Evolutionary conservation across 1,140 invertebrate genomes (phyloP).

Genomic region (Zelostemma sp.): DNA sequence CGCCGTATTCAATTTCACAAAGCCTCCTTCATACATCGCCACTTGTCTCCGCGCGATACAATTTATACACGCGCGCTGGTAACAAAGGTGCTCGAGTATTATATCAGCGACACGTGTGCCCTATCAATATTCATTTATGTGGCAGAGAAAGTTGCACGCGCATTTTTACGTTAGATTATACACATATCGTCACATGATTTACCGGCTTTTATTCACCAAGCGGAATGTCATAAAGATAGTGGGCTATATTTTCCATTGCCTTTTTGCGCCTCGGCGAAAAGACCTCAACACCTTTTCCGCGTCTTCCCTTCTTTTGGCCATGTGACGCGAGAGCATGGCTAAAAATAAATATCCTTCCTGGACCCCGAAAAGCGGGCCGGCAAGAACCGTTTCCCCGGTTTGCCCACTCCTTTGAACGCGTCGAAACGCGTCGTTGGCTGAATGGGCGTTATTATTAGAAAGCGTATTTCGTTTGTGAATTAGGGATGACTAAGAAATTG

Average conservation of each 20-base stretch:
- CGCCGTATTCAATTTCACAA: constrained; percentile 1
- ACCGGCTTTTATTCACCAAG: background rate
- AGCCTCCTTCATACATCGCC: constrained; percentile 5
- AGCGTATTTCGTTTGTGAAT: constrained; percentile 34
- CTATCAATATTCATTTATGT: background rate
- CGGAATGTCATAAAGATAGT: background rate
- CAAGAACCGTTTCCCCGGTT: constrained; percentile 22
- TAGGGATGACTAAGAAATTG: constrained; percentile 35
- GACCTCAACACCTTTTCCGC: constrained; percentile 25
- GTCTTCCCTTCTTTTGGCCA: constrained; percentile 8
- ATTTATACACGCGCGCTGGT: background rate
- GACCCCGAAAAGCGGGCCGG: constrained; percentile 24
- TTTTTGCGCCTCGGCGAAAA: too few relatives aligned
- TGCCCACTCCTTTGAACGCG: constrained; percentile 35
- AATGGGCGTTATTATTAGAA: constrained; percentile 46
- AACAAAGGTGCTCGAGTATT: background rate
- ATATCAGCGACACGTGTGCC: background rate
- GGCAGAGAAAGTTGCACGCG: background rate
- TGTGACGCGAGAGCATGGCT: background rate
- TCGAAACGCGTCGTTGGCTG: constrained; percentile 36
- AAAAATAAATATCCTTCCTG: constrained; percentile 42
- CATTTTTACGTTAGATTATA: background rate
- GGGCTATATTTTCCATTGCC: too few relatives aligned
- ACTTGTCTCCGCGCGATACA: constrained; percentile 2
- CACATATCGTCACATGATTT: background rate